Base-by-base conservation (phyloP, 2,113 vertebrate species). In the Corythornis cristatus region DNA sequence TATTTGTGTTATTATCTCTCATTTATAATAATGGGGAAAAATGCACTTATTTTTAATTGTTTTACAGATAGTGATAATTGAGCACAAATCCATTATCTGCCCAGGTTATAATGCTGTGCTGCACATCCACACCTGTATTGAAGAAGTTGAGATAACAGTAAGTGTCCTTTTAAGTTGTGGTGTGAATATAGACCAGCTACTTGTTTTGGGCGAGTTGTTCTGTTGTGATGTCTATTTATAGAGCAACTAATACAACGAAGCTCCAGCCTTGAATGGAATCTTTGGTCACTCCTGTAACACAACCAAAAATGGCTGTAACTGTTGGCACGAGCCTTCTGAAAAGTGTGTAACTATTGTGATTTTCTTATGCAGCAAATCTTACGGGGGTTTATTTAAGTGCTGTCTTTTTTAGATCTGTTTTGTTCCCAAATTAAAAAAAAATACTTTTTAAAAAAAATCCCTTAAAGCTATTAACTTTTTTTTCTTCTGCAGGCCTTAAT, bases 11-110 rank as follows among this genome's bases (percentile, higher is more conserved):
- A 66, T 58, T 81, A 4, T 92, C 7, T 75, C 18, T 67, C 20
- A 48, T 86, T 83, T n/a, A 53, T 48, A 81, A 90, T 2, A 79
- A 82, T 73, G 15, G 82, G 45, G 66, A 92, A 95, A 83, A 77
- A 84, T 21, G 29, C 40, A 25, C 54, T 68, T 48, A 20, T 26
- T 86, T 88, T 53, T n/a, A 50, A 86, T 95, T 97, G 20, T 97
- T 97, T 97, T 97, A 68, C 97, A 99, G 99, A 99, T 99, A 94
- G 99, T 99, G 97, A 99, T 99, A 97, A 99, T 99, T 95, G 99
- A 99, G 98, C 99, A 99, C 98, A 99, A 99, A 97, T 99, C 99
- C 94, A 99, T 99, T 97, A 99, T 99, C 96, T 99, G 99, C 97
- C 99, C 99, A 73, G 99, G 99, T 96, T 99, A 99, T 95, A 99